Base-by-base conservation (phyloP, 2,797 vertebrate genomes). In the Eutrigla gurnardus region DNA sequence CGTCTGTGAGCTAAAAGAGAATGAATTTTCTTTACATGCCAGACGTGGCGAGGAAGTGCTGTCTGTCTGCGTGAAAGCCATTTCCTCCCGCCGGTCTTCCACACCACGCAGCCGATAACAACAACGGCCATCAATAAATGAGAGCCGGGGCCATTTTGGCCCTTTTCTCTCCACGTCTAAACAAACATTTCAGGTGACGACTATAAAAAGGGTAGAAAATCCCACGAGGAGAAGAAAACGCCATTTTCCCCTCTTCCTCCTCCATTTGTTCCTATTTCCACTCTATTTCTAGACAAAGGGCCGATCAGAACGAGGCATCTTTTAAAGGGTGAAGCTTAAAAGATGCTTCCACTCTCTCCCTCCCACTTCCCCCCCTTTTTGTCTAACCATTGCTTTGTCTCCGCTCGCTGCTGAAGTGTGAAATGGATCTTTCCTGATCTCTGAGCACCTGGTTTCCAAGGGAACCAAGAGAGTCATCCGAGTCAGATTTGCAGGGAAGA, bases 391-490 rank as follows among this genome's bases (percentile, higher is more conserved):
- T 85, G 85, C 85, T 91, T 90, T 90, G 87, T 91, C 82, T 88
- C 66, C 32, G 62, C 80, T 89, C 18, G 42, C 91, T 83, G 81
- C 88, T 92, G 78, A 92, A 94, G 93, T 91, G 89, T 91, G 91
- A 93, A 93, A 94, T 92, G 80, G 92, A 94, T 93, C 93, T 90
- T 88, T 91, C 83, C 91, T 88, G 86, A 94, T 93, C 88, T 90
- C 89, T 62, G 78, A 90, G 87, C 86, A 93, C 89, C 92, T 93
- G 89, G 94, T 95, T 95, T 93, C 93, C 93, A 94, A 91, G 93
- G 94, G 91, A 94, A 95, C 93, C 81, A 76, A 71, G 72, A 81
- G 85, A 89, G 86, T 85, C 78, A 83, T 88, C 81, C 84, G 84
- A 90, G 85, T 86, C 82, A 77, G 73, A 90, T 91, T 85, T 88